Evolutionary conservation across 1,140 invertebrate genomes (phyloP).

Genomic region (Drosophila jambulina): DNA sequence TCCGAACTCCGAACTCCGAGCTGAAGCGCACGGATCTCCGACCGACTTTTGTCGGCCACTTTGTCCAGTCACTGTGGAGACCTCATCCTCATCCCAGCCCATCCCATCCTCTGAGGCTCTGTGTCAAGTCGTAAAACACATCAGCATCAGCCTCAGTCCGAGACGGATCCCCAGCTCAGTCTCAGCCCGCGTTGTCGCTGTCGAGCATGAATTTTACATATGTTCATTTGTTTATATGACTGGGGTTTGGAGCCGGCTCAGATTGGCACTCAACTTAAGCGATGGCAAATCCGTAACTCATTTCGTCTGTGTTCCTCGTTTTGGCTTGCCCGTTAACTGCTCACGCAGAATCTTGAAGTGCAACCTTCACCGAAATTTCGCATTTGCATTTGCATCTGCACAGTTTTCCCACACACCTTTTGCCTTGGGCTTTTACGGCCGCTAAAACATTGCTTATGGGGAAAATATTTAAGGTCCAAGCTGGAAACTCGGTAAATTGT

Average conservation of each 20-base stretch:
- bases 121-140: conserved; percentile 80
- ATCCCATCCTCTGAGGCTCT: conserved; percentile 40
- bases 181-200: conserved; percentile 45
- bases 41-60: conserved; percentile 80
- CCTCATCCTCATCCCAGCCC: conserved; percentile 22
- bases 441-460: background rate
- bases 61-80: conserved; percentile 69
- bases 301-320: conserved; percentile 58
- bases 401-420: conserved; percentile 59
- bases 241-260: conserved; percentile 54
- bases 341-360: conserved; percentile 35
- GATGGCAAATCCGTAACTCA: conserved; percentile 84
- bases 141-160: conserved; percentile 50
- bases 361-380: conserved; percentile 69
- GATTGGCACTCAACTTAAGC: conserved; percentile 80
- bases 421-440: background rate
- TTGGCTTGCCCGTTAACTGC: conserved; percentile 25
- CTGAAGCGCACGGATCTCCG: conserved; percentile 45
- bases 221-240: conserved; percentile 82
- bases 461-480: background rate
- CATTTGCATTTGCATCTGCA: conserved; percentile 31
- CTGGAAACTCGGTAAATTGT: background rate
- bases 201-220: conserved; percentile 74
- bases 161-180: background rate
- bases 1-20: conserved; percentile 29